Base-by-base conservation (phyloP, 2,113 vertebrate genomes). In the Ivindomyrus marchei region DNA sequence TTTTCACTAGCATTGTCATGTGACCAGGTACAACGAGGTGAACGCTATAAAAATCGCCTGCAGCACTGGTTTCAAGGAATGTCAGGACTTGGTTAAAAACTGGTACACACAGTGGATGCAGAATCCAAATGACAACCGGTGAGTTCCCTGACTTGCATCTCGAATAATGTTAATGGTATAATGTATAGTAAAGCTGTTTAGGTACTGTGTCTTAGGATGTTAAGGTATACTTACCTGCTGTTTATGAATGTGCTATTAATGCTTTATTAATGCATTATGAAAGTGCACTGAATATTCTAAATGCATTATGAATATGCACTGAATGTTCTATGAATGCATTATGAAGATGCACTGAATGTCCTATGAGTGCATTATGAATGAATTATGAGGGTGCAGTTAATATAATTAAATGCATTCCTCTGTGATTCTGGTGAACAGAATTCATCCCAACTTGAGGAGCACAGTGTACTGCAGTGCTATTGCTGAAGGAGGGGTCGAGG, bases 381-480 rank as follows among this genome's bases (percentile, higher is more conserved):
- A 2, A 66, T 66, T 27, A 27, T 11, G 58, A 66, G 27, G 24
- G 58, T 66, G n/a, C 3, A 31, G 62, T 31, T 31, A 13, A 70
- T 70, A 9, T 70, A 70, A 70, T 70, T 31, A 13, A 27, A 86
- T 27, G 11, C 84, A 27, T 52, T 17, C n/a, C 21, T 31, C 85
- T 27, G 8, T 52, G n/a, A 11, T 46, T 86, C 11, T 53, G 47
- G 27, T 53, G 8, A 42, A 45, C 91, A 99, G 98, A 74, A 97
- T 99, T 89, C 21, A 95, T 3, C 92, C 97, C 2, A 98, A 98
- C 92, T 93, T 99, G 92, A 97, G 97, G 27, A 95, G 96, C 0
- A 66, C 94, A 0, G 93, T 98, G 87, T 99, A 99, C 96, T 98
- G 98, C 96, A 97, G 94, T 0, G 97, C 96, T 0, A 94, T 99